Conservation (phyloP, 2,888 invertebrate species). For the Caenorhabditis becei region DNA sequence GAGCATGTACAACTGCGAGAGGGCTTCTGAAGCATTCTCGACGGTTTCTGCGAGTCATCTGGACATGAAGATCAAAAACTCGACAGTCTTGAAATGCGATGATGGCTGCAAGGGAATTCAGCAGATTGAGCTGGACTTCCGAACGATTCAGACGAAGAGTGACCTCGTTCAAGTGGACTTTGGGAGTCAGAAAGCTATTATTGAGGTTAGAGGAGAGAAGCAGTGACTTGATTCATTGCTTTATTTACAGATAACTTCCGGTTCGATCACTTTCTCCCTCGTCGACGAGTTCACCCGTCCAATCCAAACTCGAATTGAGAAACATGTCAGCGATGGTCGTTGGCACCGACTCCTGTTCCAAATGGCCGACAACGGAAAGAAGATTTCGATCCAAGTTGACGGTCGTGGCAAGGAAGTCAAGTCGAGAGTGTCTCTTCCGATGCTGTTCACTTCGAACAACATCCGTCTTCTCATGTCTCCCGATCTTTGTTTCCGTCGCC, state of each 20-base stretch:
- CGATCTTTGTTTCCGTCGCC: conserved; percentile 41
- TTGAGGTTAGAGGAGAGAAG: conserved; percentile 51
- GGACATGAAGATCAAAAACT: conserved; percentile 27
- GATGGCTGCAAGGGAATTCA: conserved; percentile 22
- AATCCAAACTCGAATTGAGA: conserved; percentile 30
- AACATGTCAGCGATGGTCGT: conserved; percentile 39
- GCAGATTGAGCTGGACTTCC: conserved; percentile 49
- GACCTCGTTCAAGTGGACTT: conserved; percentile 37
- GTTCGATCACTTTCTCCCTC: conserved; percentile 33
- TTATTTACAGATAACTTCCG: conserved; percentile 32
- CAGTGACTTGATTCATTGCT: no score
- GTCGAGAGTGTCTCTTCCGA: conserved; percentile 42
- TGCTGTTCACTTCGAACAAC: conserved; percentile 21
- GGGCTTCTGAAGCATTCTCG: conserved; percentile 20
- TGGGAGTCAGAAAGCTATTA: conserved; percentile 29
- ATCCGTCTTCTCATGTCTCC: conserved; percentile 17
- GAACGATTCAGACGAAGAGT: conserved; percentile 7
- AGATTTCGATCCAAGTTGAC: conserved; percentile 64
- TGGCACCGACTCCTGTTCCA: conserved; percentile 56
- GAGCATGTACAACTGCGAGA: conserved; percentile 11
- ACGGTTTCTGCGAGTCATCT: conserved; percentile 17
- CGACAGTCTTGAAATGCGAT: conserved; percentile 1
- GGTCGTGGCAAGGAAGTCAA: conserved; percentile 66
- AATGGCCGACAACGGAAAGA: conserved; percentile 41
- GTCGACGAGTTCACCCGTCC: conserved; percentile 40